Percentiles rank a stretch among this genome's conserved stretches.
Conservation (phyloP, 2,797 vertebrate genomes). For the Momotus momota region DNA sequence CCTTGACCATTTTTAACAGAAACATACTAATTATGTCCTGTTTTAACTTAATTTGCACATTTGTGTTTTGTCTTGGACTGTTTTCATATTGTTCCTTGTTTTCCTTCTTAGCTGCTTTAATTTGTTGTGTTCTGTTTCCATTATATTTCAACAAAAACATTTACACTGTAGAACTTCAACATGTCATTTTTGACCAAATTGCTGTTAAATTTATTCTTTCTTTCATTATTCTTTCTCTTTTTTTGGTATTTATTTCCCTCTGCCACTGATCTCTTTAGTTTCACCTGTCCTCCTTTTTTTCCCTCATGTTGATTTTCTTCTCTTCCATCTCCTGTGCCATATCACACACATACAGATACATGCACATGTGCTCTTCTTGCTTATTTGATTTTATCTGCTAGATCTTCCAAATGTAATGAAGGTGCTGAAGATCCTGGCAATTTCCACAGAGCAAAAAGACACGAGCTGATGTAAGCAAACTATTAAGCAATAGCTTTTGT, state of each 20-base stretch:
- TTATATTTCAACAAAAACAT: not conserved
- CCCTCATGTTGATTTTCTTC: not conserved
- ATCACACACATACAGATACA: accelerated
- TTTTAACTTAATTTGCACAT: not conserved
- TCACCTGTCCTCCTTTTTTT: accelerated
- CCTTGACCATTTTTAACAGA: not conserved
- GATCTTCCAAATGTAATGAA: not conserved
- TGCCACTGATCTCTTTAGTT: not conserved
- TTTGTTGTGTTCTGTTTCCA: not conserved
- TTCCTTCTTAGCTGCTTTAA: not conserved
- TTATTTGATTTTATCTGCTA: not conserved
- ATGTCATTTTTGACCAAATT: not conserved
- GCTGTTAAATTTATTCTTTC: not conserved
- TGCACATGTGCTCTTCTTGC: not conserved
- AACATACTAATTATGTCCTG: not conserved
- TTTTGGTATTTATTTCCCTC: not conserved
- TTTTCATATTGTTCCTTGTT: not conserved
- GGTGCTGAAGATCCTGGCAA: not conserved
- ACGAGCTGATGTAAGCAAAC: not conserved
- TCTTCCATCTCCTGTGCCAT: not conserved
- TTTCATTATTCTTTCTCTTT: not conserved
- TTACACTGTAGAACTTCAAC: not conserved
- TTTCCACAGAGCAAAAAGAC: not conserved
- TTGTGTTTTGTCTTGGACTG: not conserved
- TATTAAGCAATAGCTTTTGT: not conserved